phyloP scores from a whole-genome alignment of 2,888 invertebrate species.

The Cheiracanthium punctorium region DNA sequence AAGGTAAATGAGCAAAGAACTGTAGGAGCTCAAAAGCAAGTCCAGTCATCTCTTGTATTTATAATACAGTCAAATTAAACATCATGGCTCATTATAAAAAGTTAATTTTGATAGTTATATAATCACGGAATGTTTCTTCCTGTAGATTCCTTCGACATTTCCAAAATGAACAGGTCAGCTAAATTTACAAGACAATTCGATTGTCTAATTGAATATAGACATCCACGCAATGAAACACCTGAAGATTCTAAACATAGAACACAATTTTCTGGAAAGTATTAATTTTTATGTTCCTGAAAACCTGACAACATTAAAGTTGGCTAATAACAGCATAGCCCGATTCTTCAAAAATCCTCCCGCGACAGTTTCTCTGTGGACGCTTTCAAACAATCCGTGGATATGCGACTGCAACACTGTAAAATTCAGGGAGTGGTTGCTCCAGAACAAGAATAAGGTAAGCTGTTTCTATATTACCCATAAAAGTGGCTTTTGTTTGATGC shows the following conservation, averaged over 20 bases:
- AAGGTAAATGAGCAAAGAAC: too few relatives aligned
- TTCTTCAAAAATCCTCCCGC: not conserved
- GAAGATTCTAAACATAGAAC: not conserved
- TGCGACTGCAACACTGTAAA: not conserved
- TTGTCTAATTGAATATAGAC: not conserved
- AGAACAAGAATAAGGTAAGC: too few relatives aligned
- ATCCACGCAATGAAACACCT: not conserved
- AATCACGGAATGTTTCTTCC: not conserved
- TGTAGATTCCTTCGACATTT: not conserved
- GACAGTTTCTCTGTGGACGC: not conserved
- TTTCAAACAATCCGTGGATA: constrained; percentile 4
- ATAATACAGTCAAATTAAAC: too few relatives aligned
- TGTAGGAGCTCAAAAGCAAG: too few relatives aligned
- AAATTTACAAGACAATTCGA: not conserved
- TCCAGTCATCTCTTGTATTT: too few relatives aligned
- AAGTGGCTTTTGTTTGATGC: too few relatives aligned
- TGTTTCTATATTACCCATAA: too few relatives aligned
- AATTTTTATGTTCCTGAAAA: not conserved
- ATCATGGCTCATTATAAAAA: too few relatives aligned
- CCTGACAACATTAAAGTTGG: not conserved
- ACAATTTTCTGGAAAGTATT: not conserved
- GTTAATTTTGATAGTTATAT: too few relatives aligned
- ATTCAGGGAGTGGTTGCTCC: not conserved
- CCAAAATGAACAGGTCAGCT: not conserved
- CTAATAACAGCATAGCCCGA: not conserved